Evolutionary conservation across 1,140 invertebrate species (phyloP).

Genomic region (Telenomus remus): DNA sequence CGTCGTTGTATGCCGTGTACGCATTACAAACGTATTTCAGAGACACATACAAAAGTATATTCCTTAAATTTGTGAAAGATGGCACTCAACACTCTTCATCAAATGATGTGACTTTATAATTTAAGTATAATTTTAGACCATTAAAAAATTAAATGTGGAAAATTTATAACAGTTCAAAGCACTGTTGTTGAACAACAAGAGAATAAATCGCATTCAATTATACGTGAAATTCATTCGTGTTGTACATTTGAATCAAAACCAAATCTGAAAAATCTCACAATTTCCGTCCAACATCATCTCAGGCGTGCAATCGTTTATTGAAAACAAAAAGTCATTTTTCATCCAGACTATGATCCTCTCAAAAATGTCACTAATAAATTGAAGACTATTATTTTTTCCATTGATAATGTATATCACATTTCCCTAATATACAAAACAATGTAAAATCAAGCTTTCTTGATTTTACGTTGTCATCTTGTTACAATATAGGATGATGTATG

Average conservation of each 20-base stretch:
- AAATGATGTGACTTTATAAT: too few relatives aligned
- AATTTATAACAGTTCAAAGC: conserved; percentile 14
- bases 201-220: background rate
- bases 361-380: conserved; percentile 16
- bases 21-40: conserved; percentile 26
- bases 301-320: background rate
- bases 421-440: conserved; percentile 49
- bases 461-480: conserved; percentile 25
- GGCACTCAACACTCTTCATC: too few relatives aligned
- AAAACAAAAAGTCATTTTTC: conserved; percentile 40
- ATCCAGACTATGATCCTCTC: conserved; percentile 17
- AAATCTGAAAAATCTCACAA: too few relatives aligned
- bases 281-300: too few relatives aligned
- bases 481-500: conserved; percentile 43
- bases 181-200: conserved; percentile 12
- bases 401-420: conserved; percentile 39
- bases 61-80: too few relatives aligned
- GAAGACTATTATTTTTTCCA: conserved; percentile 41
- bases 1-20: conserved; percentile 56
- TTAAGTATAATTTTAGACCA: too few relatives aligned
- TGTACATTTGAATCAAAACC: too few relatives aligned
- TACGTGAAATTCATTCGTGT: too few relatives aligned
- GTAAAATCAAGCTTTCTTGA: conserved; percentile 43
- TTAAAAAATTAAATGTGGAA: too few relatives aligned
- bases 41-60: conserved; percentile 1